Conservation (phyloP, 2,113 vertebrate species). For the Oreochromis niloticus region DNA sequence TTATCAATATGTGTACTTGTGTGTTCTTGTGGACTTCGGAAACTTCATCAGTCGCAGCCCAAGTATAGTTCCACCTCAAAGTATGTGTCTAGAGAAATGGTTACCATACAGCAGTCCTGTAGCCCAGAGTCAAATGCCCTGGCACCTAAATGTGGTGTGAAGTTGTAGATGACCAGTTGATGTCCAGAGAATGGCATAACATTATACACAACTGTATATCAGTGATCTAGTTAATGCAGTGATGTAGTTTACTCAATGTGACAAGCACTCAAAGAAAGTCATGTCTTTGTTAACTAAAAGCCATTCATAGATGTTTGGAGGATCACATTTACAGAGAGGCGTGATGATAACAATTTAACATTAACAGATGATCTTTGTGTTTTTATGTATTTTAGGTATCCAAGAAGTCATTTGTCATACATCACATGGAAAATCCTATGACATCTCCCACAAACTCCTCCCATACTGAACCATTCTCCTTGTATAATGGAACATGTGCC, state of each 20-base stretch:
- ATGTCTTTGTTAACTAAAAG: background rate
- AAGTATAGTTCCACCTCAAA: background rate
- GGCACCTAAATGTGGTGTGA: background rate
- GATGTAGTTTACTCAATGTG: background rate
- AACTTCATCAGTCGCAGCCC: background rate
- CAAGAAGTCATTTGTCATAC: constrained; percentile 71
- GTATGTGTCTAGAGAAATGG: background rate
- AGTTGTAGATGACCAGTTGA: background rate
- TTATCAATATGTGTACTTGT: background rate
- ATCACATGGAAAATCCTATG: constrained; percentile 60
- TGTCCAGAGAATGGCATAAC: background rate
- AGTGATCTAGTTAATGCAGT: background rate
- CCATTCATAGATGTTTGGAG: background rate
- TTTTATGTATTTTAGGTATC: constrained; percentile 17
- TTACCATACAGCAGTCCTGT: background rate
- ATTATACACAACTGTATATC: rapidly evolving
- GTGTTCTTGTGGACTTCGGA: background rate
- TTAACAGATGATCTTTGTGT: background rate
- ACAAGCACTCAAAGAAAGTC: background rate
- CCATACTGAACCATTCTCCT: background rate
- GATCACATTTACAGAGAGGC: background rate
- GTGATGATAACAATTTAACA: background rate
- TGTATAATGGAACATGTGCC: background rate
- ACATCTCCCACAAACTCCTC: background rate
- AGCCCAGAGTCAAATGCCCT: constrained; percentile 15